Percentiles rank a stretch among this genome's conserved stretches.
Conservation (phyloP, 2,113 vertebrate species). For the Paracanthobrama guichenoti region DNA sequence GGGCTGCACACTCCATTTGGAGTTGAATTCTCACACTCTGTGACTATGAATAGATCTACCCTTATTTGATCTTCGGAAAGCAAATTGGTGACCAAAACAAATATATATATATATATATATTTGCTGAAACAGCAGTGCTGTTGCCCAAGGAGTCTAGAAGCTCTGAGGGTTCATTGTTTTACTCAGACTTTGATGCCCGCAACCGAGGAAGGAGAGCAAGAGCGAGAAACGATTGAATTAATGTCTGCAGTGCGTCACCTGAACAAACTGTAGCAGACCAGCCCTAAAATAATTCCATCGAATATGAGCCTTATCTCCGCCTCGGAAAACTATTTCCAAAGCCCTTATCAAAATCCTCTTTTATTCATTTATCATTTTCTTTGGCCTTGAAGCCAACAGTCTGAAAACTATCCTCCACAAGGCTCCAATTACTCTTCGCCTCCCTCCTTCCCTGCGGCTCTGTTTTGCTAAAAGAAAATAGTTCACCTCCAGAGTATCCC, state of each 20-base stretch:
- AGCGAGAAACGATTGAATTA: constrained; percentile 7
- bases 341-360: constrained; percentile 56
- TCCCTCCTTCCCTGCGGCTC: background rate
- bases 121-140: background rate
- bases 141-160: background rate
- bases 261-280: constrained; percentile 42
- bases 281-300: constrained; percentile 46
- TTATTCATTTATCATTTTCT: constrained; percentile 59
- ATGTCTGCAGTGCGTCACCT: constrained; percentile 31
- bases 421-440: constrained; percentile 34
- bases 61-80: constrained; percentile 1
- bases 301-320: constrained; percentile 56
- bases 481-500: constrained; percentile 6
- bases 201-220: background rate
- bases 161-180: background rate
- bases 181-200: background rate
- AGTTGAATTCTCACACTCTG: background rate
- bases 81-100: background rate
- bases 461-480: constrained; percentile 11
- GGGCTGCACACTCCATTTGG: background rate
- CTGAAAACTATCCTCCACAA: constrained; percentile 37
- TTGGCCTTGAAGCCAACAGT: constrained; percentile 29
- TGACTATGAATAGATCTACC: constrained; percentile 2
- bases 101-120: background rate
- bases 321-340: constrained; percentile 52